Percentiles rank a stretch among this genome's conserved stretches.
Evolutionary conservation across 2,888 invertebrate species (phyloP).

Genomic region (Plebejus melissa): DNA sequence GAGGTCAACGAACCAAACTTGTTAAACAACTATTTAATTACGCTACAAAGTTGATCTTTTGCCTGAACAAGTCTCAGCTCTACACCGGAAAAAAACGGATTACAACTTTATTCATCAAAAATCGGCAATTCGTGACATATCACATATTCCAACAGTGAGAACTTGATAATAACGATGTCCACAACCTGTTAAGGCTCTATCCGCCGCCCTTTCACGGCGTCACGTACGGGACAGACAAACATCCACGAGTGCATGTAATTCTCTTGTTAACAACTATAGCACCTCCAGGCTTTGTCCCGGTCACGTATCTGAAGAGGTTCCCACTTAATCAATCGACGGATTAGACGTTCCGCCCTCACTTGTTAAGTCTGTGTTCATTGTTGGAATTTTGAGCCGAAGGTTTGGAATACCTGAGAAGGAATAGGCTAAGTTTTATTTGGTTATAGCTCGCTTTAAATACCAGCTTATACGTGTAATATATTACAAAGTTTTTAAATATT

Average conservation of each 20-base stretch:
- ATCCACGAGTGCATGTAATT: conserved; percentile 55
- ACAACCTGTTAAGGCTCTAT: conserved; percentile 67
- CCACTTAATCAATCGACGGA: conserved; percentile 54
- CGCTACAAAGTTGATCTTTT: too few species aligned
- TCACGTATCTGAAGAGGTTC: conserved; percentile 74
- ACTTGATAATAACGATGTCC: conserved; percentile 67
- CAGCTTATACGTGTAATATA: too few species aligned
- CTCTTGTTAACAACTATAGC: conserved; percentile 54
- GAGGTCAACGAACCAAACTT: too few species aligned
- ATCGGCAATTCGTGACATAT: conserved; percentile 37
- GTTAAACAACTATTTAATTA: too few species aligned
- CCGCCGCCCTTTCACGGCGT: conserved; percentile 62
- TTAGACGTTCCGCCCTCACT: conserved; percentile 51
- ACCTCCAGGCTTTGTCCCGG: conserved; percentile 55
- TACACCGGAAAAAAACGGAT: neutral
- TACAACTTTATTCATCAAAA: neutral
- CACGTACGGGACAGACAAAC: conserved; percentile 61
- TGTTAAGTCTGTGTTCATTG: conserved; percentile 37
- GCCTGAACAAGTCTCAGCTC: too few species aligned
- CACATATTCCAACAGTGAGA: conserved; percentile 61
- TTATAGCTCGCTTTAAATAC: too few species aligned
- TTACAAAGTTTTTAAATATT: too few species aligned
- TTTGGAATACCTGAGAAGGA: neutral
- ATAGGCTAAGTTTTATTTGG: too few species aligned
- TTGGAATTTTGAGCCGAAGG: neutral